These are phyloP conservation scores for Chrysolina americana DNA, from an alignment of 2,888 invertebrate species.

Conservation along the genomic window DNA sequence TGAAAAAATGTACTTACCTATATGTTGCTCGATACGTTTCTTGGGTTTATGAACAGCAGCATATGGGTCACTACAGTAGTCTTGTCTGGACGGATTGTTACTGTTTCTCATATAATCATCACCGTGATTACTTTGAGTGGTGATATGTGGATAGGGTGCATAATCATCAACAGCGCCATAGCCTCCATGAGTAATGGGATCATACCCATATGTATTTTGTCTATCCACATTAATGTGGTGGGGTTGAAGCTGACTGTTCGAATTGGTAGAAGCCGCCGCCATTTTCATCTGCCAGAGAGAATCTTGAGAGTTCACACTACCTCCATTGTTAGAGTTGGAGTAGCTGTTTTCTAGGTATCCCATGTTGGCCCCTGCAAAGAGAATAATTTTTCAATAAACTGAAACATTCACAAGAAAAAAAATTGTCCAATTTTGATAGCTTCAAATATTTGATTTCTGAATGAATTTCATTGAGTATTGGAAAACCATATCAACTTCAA, in stretches of 20 bases:
- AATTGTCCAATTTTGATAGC: neutral
- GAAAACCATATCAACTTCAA: too few relatives aligned
- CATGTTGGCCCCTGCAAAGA: slow-evolving; percentile 83
- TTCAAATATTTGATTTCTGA: neutral
- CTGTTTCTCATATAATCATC: slow-evolving; percentile 83
- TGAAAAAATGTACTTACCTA: slow-evolving; percentile 76
- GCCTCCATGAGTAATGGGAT: slow-evolving; percentile 85
- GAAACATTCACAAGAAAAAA: neutral
- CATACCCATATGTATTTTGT: slow-evolving; percentile 78
- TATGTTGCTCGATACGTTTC: slow-evolving; percentile 88
- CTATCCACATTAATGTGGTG: slow-evolving; percentile 50
- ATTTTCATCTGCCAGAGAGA: slow-evolving; percentile 96
- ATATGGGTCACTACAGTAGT: slow-evolving; percentile 90
- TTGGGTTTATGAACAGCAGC: slow-evolving; percentile 92
- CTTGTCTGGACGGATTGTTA: slow-evolving; percentile 88
- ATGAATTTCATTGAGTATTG: neutral
- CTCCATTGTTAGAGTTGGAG: slow-evolving; percentile 95
- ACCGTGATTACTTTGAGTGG: slow-evolving; percentile 77
- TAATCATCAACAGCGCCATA: slow-evolving; percentile 89
- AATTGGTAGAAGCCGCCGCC: slow-evolving; percentile 82
- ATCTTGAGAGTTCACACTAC: slow-evolving; percentile 94
- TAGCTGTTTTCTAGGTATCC: slow-evolving; percentile 93
- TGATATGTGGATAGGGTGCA: slow-evolving; percentile 86
- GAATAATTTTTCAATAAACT: neutral
- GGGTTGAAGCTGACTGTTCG: slow-evolving; percentile 74